Conservation (phyloP, 2,888 invertebrate species). For the Trilocha varians region DNA sequence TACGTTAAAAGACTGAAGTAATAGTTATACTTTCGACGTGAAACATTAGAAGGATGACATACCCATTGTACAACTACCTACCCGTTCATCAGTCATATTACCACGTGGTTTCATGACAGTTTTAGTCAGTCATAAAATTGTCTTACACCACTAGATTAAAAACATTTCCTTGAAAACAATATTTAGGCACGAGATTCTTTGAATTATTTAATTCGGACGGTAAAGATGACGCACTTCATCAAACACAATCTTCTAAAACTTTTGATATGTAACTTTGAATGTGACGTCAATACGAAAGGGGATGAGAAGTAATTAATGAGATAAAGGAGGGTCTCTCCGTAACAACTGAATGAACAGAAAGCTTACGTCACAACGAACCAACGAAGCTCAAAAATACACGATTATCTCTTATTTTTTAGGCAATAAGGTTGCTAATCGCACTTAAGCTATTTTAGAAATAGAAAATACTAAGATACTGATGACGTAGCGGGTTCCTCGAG, state of each 20-base stretch:
- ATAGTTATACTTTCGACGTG: too few species aligned
- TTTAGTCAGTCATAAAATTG: too few species aligned
- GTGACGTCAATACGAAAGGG: conserved; percentile 35
- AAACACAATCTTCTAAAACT: not conserved
- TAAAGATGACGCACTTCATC: too few species aligned
- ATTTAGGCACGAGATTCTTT: too few species aligned
- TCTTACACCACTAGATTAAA: too few species aligned
- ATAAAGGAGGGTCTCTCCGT: conserved; percentile 18
- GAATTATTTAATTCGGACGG: too few species aligned
- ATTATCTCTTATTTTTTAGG: not conserved
- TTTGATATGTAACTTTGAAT: conserved; percentile 6
- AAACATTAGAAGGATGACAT: too few species aligned
- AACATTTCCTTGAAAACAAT: too few species aligned
- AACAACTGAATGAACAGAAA: conserved; percentile 34
- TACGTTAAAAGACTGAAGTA: too few species aligned
- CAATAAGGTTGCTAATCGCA: not conserved
- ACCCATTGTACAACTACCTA: too few species aligned
- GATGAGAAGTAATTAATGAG: conserved; percentile 24
- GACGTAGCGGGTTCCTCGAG: conserved; percentile 12
- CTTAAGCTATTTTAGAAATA: not conserved
- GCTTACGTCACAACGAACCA: conserved; percentile 25
- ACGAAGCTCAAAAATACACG: not conserved
- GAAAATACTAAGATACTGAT: not conserved
- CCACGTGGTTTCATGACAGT: too few species aligned
- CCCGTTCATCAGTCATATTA: too few species aligned